Evolutionary conservation across 2,888 invertebrate species (phyloP).

Genomic region (Trissoscelio sp.): DNA sequence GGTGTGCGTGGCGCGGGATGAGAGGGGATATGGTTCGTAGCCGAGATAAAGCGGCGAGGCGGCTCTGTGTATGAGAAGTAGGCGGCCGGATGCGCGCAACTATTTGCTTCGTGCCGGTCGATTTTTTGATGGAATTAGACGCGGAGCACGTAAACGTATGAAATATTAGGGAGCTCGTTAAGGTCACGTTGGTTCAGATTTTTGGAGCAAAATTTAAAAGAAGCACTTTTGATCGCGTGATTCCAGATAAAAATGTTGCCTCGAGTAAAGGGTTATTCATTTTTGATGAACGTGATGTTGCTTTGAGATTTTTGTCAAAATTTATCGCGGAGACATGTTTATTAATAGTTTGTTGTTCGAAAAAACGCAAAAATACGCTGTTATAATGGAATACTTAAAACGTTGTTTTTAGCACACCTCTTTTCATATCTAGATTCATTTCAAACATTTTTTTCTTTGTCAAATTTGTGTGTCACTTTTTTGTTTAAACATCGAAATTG

Average conservation of each 20-base stretch:
- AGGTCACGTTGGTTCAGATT: conserved; percentile 67
- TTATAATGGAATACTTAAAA: conserved; percentile 62
- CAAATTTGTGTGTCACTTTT: too few relatives aligned
- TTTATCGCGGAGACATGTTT: conserved; percentile 61
- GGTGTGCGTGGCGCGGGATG: conserved; percentile 53
- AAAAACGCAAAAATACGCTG: background rate
- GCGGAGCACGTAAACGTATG: conserved; percentile 67
- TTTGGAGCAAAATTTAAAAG: conserved; percentile 65
- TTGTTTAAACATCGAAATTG: too few relatives aligned
- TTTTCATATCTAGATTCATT: too few relatives aligned
- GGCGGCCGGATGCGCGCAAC: conserved; percentile 59
- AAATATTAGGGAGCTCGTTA: conserved; percentile 66
- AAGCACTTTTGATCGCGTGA: conserved; percentile 65
- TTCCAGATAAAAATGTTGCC: conserved; percentile 60
- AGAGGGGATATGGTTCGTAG: conserved; percentile 51
- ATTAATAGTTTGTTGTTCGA: conserved; percentile 61
- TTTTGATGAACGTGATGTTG: conserved; percentile 63
- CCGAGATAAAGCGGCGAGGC: conserved; percentile 50
- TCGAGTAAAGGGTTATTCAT: conserved; percentile 60
- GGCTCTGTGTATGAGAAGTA: conserved; percentile 61
- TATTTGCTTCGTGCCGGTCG: conserved; percentile 60
- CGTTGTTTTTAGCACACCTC: background rate
- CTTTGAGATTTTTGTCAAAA: conserved; percentile 65
- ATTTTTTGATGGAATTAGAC: conserved; percentile 64
- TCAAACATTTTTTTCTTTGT: too few relatives aligned